Conservation (phyloP, 1,140 invertebrate genomes). For the Galleria mellonella region DNA sequence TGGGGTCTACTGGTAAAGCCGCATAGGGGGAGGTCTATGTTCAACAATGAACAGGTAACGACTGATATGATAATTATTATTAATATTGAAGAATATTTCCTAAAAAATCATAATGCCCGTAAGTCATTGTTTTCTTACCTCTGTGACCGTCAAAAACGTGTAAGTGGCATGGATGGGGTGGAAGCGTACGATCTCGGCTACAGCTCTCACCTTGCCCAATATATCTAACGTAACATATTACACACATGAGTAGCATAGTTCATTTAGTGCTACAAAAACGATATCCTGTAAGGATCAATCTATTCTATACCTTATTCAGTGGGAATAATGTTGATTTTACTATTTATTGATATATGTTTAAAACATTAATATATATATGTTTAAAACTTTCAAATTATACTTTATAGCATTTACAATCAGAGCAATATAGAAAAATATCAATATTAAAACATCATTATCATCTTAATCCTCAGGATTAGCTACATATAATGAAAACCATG, state of each 20-base stretch:
- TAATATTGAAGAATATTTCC: too few relatives aligned
- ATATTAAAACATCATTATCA: neutral
- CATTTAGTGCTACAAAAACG: neutral
- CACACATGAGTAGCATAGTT: neutral
- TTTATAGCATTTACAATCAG: too few relatives aligned
- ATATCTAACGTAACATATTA: neutral
- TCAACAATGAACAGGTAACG: too few relatives aligned
- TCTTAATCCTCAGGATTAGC: neutral
- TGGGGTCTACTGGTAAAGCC: too few relatives aligned
- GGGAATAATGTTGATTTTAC: neutral
- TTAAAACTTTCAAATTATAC: too few relatives aligned
- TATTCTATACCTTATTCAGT: neutral
- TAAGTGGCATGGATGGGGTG: conserved; percentile 27
- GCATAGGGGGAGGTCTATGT: too few relatives aligned
- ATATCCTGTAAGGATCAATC: neutral
- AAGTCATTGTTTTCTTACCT: conserved; percentile 23
- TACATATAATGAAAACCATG: too few relatives aligned
- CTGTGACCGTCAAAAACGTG: conserved; percentile 24
- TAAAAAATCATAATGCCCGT: too few relatives aligned
- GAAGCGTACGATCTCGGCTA: conserved; percentile 22
- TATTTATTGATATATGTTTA: too few relatives aligned
- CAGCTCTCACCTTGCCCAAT: conserved; percentile 8
- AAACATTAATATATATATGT: too few relatives aligned
- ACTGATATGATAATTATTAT: too few relatives aligned
- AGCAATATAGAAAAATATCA: too few relatives aligned